Evolutionary conservation across 2,797 vertebrate species (phyloP), one percentile per base, ranked within the genome.

Genomic region (Anas bernieri): DNA sequence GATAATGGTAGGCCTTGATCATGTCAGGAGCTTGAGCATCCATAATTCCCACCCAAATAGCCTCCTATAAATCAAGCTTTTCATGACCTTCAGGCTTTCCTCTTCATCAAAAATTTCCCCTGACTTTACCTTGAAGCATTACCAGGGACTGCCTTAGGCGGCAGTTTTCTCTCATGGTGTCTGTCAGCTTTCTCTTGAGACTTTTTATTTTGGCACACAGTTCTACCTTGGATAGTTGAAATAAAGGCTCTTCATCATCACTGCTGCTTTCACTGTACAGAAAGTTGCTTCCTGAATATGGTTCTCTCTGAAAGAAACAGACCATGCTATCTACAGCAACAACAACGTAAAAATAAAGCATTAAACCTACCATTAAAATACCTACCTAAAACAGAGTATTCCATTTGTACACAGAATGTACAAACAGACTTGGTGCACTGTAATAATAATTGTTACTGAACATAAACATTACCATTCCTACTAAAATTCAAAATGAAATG

Each of bases 51-150:
- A 86, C 43, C 54, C 68, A 87, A 93, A 92, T 62, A 41, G 64
- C 46, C 83, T 93, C 72, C 77, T 70, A 87, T 61, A 92, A 94
- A 96, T 95, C 66, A 88, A 85, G 54, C 8, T 88, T 90, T 83
- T 86, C 48, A 66, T 76, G 80, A 79, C 80, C 69, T 92, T 90
- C 77, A 54, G 76, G 52, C 41, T 92, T 76, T 81, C 30, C 37
- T 68, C 85, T 92, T 94, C 52, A 83, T 89, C 86, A 83, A 54
- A 93, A 50, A 70, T 1, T 50, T 94, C 83, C 66, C 72, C 74
- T 31, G 37, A n/a, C 76, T 90, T 97, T 97, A 98, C 98, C 97
- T 98, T 98, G 98, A 87, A 98, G 96, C 97, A 97, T 97, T 84
- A 98, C 97, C 83, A 98, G 91, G 72, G 98, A 97, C 88, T 98